Conservation (phyloP, 2,797 vertebrate genomes). For the Eulemur mongoz region DNA sequence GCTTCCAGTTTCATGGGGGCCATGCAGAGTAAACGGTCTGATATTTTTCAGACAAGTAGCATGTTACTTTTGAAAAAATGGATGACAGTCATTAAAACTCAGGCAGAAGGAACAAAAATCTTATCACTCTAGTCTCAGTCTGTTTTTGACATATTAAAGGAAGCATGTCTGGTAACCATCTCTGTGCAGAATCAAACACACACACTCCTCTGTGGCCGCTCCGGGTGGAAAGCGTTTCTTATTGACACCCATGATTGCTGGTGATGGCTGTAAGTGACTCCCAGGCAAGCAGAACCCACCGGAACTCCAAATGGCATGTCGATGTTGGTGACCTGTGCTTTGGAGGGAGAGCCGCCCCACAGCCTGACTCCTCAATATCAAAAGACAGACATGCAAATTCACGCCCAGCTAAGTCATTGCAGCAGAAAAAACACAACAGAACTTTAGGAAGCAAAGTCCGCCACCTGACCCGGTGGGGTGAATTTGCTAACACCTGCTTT, state of each 20-base stretch:
- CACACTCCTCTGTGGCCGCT: fast-evolving
- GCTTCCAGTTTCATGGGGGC: too few relatives aligned
- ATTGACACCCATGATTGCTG: too few relatives aligned
- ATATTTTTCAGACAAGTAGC: neutral
- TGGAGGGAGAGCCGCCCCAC: too few relatives aligned
- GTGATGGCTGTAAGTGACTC: neutral
- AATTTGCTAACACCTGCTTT: neutral
- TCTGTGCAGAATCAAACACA: neutral
- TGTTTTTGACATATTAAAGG: fast-evolving
- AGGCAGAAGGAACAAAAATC: neutral
- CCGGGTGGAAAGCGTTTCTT: neutral
- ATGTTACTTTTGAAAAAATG: neutral
- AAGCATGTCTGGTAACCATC: neutral
- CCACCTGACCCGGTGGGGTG: fast-evolving
- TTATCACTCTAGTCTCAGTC: neutral
- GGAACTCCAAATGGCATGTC: fast-evolving
- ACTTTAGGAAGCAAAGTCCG: fast-evolving
- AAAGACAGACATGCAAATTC: neutral
- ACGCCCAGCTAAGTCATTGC: neutral
- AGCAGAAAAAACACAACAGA: neutral
- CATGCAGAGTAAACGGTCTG: fast-evolving
- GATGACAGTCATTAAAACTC: neutral
- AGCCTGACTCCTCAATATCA: fast-evolving
- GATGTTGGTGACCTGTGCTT: neutral
- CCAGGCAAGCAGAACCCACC: neutral